Evolutionary conservation across 2,888 invertebrate genomes (phyloP).

Genomic region (Acanthosepion esculentum): DNA sequence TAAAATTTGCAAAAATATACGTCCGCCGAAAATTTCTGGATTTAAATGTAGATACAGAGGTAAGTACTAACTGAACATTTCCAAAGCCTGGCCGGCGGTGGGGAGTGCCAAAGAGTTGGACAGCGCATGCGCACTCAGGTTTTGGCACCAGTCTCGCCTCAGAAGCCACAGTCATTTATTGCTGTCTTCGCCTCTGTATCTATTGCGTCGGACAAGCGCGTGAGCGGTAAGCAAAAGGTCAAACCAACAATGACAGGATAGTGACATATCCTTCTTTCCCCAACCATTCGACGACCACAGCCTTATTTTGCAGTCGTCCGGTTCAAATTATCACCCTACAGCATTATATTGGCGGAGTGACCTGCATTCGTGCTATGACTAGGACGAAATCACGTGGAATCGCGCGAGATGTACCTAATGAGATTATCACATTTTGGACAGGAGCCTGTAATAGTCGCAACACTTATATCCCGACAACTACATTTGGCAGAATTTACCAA

Average conservation of each 20-base stretch:
- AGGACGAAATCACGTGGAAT: neutral
- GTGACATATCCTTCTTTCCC: neutral
- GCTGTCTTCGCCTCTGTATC: no score
- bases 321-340: neutral
- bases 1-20: no score
- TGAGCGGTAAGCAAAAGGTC: slow-evolving; percentile 17
- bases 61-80: no score
- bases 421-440: slow-evolving; percentile 33
- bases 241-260: slow-evolving; percentile 24
- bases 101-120: no score
- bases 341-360: neutral
- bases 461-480: slow-evolving; percentile 1
- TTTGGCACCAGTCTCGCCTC: no score
- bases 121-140: no score
- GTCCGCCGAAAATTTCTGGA: no score
- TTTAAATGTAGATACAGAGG: no score
- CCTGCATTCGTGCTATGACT: slow-evolving; percentile 6
- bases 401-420: slow-evolving; percentile 5
- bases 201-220: neutral
- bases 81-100: no score
- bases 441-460: slow-evolving; percentile 3
- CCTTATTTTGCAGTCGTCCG: neutral
- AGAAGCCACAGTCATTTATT: no score
- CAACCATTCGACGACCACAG: neutral
- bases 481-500: slow-evolving; percentile 1